Percentiles rank a stretch among this genome's conserved stretches.
phyloP scores from a whole-genome alignment of 64 coral and sea anemone species.

The Pocillopora verrucosa region DNA sequence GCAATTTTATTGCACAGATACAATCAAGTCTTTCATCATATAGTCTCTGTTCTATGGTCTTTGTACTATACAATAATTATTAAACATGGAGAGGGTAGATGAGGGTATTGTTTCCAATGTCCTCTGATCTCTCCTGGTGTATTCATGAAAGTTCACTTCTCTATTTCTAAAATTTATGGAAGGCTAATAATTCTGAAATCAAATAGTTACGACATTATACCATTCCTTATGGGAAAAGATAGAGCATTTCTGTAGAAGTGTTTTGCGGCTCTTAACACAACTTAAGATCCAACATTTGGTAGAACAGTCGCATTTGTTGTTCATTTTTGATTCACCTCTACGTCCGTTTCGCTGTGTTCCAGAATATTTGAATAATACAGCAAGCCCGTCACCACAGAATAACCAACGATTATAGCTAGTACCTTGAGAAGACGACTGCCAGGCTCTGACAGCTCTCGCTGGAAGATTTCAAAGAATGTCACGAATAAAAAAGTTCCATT shows the following conservation, averaged over 20 bases:
- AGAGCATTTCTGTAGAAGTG: not conserved
- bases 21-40: no score
- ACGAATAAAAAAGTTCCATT: slow-evolving; percentile 93
- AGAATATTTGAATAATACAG: slow-evolving; percentile 68
- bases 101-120: no score
- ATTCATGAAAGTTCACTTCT: no score
- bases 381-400: slow-evolving; percentile 61
- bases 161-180: no score
- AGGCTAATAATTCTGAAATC: no score
- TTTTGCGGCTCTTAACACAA: not conserved
- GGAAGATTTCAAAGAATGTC: slow-evolving; percentile 96
- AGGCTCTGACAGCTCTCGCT: slow-evolving; percentile 65
- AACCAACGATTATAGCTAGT: slow-evolving; percentile 76
- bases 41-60: no score
- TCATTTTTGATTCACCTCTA: not conserved
- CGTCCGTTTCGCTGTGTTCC: slow-evolving; percentile 12
- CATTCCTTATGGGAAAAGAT: not conserved
- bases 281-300: not conserved
- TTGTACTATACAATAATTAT: no score
- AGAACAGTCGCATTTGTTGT: not conserved
- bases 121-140: no score
- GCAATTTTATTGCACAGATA: not conserved
- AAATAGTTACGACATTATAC: no score
- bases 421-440: slow-evolving; percentile 77
- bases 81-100: no score